Evolutionary conservation across 2,113 vertebrate genomes (phyloP).

Genomic region (Telmatochromis brichardi): DNA sequence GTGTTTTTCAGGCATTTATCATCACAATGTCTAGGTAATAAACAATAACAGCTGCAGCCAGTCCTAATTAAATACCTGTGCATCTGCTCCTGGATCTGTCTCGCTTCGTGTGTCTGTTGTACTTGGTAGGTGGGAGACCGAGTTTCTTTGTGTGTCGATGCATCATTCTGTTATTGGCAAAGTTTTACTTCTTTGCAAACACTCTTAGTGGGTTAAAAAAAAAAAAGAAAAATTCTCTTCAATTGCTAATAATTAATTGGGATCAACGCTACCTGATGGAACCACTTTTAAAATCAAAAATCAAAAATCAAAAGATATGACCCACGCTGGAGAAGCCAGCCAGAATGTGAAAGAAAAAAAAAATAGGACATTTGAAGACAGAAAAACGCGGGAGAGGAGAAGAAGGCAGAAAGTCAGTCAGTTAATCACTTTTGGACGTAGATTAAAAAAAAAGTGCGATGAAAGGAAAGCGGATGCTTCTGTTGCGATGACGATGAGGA

Average conservation of each 20-base stretch:
- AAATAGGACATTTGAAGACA: not conserved
- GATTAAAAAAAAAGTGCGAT: not conserved
- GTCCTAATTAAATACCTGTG: constrained; percentile 61
- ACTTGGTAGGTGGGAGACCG: not conserved
- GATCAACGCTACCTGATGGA: not conserved
- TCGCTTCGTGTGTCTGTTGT: not conserved
- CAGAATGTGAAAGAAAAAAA: not conserved
- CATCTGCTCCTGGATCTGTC: constrained; percentile 54
- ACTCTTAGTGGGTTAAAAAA: not conserved
- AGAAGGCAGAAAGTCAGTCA: not conserved
- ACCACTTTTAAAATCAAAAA: not conserved
- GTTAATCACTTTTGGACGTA: constrained; percentile 31
- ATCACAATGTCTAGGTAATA: constrained; percentile 31
- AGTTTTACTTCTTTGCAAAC: not conserved
- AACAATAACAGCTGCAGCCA: constrained; percentile 61
- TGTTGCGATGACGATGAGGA: constrained; percentile 5
- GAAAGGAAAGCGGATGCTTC: not conserved
- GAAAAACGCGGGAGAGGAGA: not conserved
- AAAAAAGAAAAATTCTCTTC: not conserved
- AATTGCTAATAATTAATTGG: not conserved
- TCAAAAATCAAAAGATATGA: not conserved
- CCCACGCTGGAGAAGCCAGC: not conserved
- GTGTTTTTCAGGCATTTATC: constrained; percentile 24
- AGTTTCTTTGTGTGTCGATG: not conserved
- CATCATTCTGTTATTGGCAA: not conserved